These are phyloP conservation scores for Carabus problematicus DNA, from an alignment of 2,888 invertebrate genomes.

Conservation along the genomic window DNA sequence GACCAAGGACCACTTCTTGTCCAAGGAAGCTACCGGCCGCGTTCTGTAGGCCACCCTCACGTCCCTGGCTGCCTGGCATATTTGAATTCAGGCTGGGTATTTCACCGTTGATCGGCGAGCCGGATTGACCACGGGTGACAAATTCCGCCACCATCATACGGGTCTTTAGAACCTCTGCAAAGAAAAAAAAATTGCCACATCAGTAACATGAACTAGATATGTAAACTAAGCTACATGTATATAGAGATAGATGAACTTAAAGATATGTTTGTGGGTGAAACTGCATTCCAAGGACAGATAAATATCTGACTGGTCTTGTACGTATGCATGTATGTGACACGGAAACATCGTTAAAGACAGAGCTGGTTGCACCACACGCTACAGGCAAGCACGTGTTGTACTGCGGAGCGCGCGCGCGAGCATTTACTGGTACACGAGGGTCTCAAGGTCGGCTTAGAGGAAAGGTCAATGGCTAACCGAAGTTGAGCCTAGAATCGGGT, in stretches of 20 bases:
- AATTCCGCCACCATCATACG: conserved; percentile 89
- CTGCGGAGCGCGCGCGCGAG: neutral
- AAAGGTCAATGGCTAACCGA: conserved; percentile 39
- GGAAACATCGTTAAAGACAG: too few relatives aligned
- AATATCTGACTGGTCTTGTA: neutral
- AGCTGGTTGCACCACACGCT: neutral
- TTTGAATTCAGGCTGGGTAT: conserved; percentile 67
- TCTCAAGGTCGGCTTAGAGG: conserved; percentile 34
- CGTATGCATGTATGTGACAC: neutral
- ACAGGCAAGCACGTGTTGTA: neutral
- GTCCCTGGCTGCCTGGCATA: conserved; percentile 60
- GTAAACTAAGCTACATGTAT: neutral
- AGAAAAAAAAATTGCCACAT: conserved; percentile 45
- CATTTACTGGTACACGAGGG: neutral
- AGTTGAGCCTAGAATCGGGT: too few relatives aligned
- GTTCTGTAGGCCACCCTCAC: conserved; percentile 56
- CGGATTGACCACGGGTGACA: conserved; percentile 77
- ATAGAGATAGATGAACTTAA: neutral
- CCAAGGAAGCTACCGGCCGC: conserved; percentile 53
- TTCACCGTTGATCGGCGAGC: conserved; percentile 74
- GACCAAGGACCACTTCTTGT: conserved; percentile 48
- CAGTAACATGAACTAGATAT: neutral
- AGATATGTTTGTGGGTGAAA: neutral
- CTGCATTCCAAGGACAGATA: conserved; percentile 30
- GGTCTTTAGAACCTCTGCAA: conserved; percentile 62